Base-by-base conservation (phyloP, 2,113 vertebrate species). In the Seriola rivoliana region DNA sequence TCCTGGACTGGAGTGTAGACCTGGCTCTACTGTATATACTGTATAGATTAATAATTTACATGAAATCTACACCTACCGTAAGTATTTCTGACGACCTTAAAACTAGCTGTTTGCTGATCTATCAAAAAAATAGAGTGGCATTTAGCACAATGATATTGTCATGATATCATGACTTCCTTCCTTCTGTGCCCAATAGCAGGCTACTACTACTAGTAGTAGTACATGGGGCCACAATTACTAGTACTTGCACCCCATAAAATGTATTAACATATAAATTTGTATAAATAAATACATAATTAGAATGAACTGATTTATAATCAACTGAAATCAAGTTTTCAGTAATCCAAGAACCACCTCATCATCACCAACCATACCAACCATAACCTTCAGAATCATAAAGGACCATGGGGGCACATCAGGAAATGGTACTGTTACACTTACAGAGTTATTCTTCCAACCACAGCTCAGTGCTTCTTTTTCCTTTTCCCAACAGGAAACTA, bases 1-100 rank as follows among this genome's bases (percentile, higher is more conserved):
- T 10, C 0, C 9, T 82, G 93, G 78, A 42, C 44, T 19, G 78
- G 78, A 78, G 48, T 7, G 23, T 8, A 8, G 10, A 11, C 19
- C 12, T 4, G n/a, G 13, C 3, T 8, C 4, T 5, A 25, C 7
- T 14, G 10, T 50, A 50, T 19, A 4, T 25, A n/a, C n/a, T n/a
- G n/a, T n/a, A 21, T 29, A 29, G 29, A 29, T 62, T 10, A 38
- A 60, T 60, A 19, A 36, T 60, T 34, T 34, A 4, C 58, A 32
- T 3, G 29, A 32, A 2, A 29, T 38, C 5, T 7, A 38, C 38
- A 42, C 12, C 11, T 13, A 5, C 12, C 11, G 2, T 3, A n/a
- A 19, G 58, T 60, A 32, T 60, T 60, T 23, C 4, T 38, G 62
- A 40, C 36, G 44, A 65, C 19, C 17, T 21, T 38, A 38, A 14